These are phyloP conservation scores for Cephalopterus ornatus DNA, from an alignment of 2,113 vertebrate genomes.

Conservation along the genomic window DNA sequence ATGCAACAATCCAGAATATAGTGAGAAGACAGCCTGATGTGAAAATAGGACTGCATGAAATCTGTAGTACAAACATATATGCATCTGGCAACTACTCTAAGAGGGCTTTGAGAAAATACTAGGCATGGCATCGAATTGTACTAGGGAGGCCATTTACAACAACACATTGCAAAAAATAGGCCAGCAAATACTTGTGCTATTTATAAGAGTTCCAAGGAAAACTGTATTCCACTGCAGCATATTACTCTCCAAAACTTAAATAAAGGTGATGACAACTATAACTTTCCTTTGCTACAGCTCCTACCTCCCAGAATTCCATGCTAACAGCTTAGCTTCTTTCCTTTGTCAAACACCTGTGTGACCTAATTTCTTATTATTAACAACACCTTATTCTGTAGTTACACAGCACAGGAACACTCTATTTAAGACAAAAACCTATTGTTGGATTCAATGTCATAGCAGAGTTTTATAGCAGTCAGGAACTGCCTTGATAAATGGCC, in stretches of 20 bases:
- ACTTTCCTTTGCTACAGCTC: not conserved
- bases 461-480: constrained; percentile 69
- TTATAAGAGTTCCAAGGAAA: not conserved
- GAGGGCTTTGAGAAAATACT: not conserved
- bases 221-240: not conserved
- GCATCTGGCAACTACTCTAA: constrained; percentile 5
- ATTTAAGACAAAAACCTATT: constrained; percentile 67
- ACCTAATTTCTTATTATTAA: constrained; percentile 50
- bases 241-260: not conserved
- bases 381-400: constrained; percentile 35
- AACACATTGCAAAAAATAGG: not conserved
- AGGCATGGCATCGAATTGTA: not conserved
- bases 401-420: constrained; percentile 39
- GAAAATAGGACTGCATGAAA: not conserved
- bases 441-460: constrained; percentile 72
- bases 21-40: not conserved
- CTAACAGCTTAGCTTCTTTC: not conserved
- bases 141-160: not conserved
- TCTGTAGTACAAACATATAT: not conserved
- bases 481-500: constrained; percentile 77
- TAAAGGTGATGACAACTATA: not conserved
- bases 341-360: constrained; percentile 10
- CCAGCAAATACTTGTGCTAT: not conserved
- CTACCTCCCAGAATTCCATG: not conserved
- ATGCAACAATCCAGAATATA: not conserved